Base-by-base conservation (phyloP, 2,797 vertebrate genomes). In the Pipistrellus nathusii region DNA sequence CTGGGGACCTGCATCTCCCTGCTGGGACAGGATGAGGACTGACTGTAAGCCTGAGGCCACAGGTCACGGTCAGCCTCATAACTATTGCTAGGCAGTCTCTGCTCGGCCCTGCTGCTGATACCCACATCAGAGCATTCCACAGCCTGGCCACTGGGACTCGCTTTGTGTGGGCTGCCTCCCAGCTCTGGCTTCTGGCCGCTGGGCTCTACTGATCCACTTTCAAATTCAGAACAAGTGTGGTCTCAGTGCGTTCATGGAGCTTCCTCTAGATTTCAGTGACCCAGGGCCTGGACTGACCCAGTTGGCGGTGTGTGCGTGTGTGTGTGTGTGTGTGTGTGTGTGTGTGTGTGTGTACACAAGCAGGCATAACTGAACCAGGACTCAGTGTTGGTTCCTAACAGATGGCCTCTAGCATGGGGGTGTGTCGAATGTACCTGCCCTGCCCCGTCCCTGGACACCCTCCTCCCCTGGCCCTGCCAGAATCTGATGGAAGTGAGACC, bases 21-120 rank as follows among this genome's bases (percentile, higher is more conserved):
- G 46, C 66, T n/a, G 21, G 57, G 71, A 62, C 64, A 48, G 2
- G 66, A 46, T 23, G 66, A 69, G 90, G 21, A 13, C 64, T 38
- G 46, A 64, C 73, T 69, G 9, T 3, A 73, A 85, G 77, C 88
- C 85, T 69, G 75, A 93, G 41, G 78, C 69, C 20, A 18, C 51
- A 48, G 88, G 35, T 51, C 32, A 30, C 6, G 2, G 35, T 94
- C 32, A 68, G 25, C 30, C 46, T 81, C 75, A 53, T 68, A 84
- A 85, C 84, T 96, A 83, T 96, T 94, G 95, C 94, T 92, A 64
- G 89, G 75, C 30, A 57, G 88, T 21, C 35, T 10, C 77, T 94
- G 90, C 57, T 90, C 66, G 59, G 72, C 48, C 81, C 51, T 48
- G 17, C 3, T 83, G 21, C 8, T 13, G 80, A 48, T 91, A 91